Percentiles rank a stretch among this genome's conserved stretches.
Conservation (phyloP, 2,888 invertebrate genomes). For the Agrochola circellaris region DNA sequence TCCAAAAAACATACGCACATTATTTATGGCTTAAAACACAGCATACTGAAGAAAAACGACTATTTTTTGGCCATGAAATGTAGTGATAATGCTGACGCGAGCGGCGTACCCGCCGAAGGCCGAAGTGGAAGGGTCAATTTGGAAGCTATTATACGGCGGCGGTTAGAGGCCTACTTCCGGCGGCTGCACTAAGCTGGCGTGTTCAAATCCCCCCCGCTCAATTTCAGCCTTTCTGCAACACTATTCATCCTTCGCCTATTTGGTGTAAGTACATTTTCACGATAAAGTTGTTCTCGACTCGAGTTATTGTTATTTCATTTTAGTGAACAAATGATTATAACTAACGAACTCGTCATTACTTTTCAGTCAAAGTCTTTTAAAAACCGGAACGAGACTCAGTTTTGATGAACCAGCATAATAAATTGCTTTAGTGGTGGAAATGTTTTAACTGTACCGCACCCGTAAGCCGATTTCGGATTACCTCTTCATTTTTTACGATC, state of each 20-base stretch:
- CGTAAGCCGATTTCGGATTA: conserved; percentile 83
- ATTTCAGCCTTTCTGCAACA: conserved; percentile 86
- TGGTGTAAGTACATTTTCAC: conserved; percentile 72
- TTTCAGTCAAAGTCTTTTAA: conserved; percentile 27
- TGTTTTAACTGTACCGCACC: conserved; percentile 77
- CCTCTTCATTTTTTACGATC: conserved; percentile 83
- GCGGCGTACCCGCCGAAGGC: conserved; percentile 76
- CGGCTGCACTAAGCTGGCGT: conserved; percentile 89
- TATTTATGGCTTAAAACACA: neutral
- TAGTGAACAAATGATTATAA: conserved; percentile 6
- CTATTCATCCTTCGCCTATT: conserved; percentile 80
- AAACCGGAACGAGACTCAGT: conserved; percentile 36
- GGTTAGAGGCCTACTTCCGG: conserved; percentile 90
- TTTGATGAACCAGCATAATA: conserved; percentile 62
- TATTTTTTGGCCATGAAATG: conserved; percentile 48
- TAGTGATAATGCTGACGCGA: conserved; percentile 76
- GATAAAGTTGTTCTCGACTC: conserved; percentile 64
- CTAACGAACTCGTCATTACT: conserved; percentile 44
- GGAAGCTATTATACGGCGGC: conserved; percentile 89
- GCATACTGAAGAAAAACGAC: conserved; percentile 13
- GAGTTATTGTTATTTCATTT: conserved; percentile 18
- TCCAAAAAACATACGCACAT: conserved; percentile 14
- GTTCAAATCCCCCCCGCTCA: conserved; percentile 87
- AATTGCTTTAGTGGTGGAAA: conserved; percentile 76
- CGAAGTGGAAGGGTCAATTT: conserved; percentile 88